Base-by-base conservation (phyloP, 2,888 invertebrate species). In the Calliphora vomitoria region DNA sequence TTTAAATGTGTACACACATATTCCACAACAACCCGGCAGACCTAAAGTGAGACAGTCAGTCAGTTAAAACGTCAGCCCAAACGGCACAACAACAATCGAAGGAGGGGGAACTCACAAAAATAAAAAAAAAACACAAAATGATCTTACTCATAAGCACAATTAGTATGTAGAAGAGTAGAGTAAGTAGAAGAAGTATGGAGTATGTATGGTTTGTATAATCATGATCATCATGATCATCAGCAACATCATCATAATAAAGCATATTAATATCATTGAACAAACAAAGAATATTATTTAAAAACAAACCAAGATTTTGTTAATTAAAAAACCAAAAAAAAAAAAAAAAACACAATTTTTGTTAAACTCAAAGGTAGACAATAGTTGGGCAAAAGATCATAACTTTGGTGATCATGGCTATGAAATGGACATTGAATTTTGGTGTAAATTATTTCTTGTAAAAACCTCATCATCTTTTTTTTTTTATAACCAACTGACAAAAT, bases 221-320 rank as follows among this genome's bases (percentile, higher is more conserved):
- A 86, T 75, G 55, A 86, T 83, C 35, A 83, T 72, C n/a, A n/a
- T n/a, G n/a, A n/a, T n/a, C n/a, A n/a, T n/a, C n/a, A n/a, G n/a
- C n/a, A n/a, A n/a, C n/a, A 68, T 31, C 62, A 75, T 83, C 44
- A 87, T 82, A 64, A 78, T 72, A 81, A 82, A 87, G 60, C 82
- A 87, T 87, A 87, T 85, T 87, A 84, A 82, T 79, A 85, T 84
- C 84, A 82, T 82, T 76, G 76, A 76, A 78, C 78, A 78, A 84
- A 87, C 66, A 81, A 87, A 83, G 80, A 80, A 82, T 74, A 82
- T 47, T 50, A 25, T 69, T 15, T 47, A 44, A 68, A 62, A 62
- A 76, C 55, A 69, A 71, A 55, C 31, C 44, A 74, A 82, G 64
- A 72, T 71, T 80, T 74, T 53, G 35, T 80, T 86, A 69, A 82